phyloP scores from a whole-genome alignment of 2,888 invertebrate genomes.

The Sphaerophoria rueppellii region DNA sequence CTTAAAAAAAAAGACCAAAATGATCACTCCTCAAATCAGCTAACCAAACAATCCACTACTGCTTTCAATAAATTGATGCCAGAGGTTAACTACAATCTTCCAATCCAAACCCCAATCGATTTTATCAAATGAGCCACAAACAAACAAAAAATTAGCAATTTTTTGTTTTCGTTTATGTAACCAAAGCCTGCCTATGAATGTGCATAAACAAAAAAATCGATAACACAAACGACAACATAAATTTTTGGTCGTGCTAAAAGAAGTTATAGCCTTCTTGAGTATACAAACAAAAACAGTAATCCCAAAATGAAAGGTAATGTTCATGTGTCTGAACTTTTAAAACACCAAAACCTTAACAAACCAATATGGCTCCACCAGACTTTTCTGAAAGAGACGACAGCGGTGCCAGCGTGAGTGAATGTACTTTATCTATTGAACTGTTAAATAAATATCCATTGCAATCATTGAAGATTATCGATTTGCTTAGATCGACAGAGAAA shows the following conservation, averaged over 20 bases:
- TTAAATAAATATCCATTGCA: conserved; percentile 56
- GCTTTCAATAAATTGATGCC: conserved; percentile 56
- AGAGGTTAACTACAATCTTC: conserved; percentile 51
- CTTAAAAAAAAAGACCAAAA: not conserved
- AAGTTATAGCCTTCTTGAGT: conserved; percentile 53
- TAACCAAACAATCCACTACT: conserved; percentile 51
- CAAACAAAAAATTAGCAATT: conserved; percentile 42
- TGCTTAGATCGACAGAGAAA: not conserved
- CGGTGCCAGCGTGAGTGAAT: conserved; percentile 41
- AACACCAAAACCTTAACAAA: not conserved
- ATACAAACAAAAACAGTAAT: conserved; percentile 23
- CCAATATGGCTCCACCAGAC: not conserved
- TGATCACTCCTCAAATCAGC: conserved; percentile 45
- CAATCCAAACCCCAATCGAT: conserved; percentile 45
- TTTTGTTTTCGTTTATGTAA: conserved; percentile 51
- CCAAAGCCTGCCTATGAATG: conserved; percentile 27
- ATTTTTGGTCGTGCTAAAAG: conserved; percentile 73
- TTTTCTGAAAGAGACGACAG: not conserved
- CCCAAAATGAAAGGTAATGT: conserved; percentile 58
- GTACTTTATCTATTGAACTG: conserved; percentile 48
- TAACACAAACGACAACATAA: conserved; percentile 61
- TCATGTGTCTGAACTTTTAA: conserved; percentile 15
- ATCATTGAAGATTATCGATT: conserved; percentile 53
- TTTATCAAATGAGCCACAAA: conserved; percentile 22
- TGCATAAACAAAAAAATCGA: not conserved